These are phyloP conservation scores for Phyllostomus hastatus DNA, from an alignment of 2,113 vertebrate species.

Conservation along the genomic window DNA sequence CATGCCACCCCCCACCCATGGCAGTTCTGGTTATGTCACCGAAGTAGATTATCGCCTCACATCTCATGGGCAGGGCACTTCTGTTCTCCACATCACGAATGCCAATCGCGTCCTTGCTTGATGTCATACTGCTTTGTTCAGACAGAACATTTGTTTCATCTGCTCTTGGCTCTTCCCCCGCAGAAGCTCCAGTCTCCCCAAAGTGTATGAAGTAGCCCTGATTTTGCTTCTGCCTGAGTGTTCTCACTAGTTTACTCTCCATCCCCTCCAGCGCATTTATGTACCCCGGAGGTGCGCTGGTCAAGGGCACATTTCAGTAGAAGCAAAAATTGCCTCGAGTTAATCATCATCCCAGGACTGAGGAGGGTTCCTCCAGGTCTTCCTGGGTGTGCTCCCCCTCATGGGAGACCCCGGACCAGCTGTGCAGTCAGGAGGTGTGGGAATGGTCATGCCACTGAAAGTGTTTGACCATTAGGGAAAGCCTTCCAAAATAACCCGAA, in stretches of 20 bases:
- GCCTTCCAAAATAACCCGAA: not conserved
- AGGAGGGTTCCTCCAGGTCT: not conserved
- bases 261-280: not conserved
- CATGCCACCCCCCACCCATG: not conserved
- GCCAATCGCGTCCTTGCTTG: not conserved
- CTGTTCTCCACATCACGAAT: not conserved
- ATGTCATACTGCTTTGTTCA: not conserved
- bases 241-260: not conserved
- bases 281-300: not conserved
- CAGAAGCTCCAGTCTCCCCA: not conserved
- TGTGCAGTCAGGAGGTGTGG: not conserved
- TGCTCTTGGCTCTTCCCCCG: not conserved
- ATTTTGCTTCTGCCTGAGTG: not conserved
- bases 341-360: not conserved
- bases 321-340: not conserved
- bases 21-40: not conserved
- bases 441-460: not conserved
- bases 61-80: not conserved
- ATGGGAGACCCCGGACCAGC: not conserved
- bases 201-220: not conserved
- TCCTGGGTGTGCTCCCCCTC: not conserved
- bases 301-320: not conserved
- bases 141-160: not conserved
- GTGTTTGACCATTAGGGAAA: not conserved
- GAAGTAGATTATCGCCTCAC: rapidly evolving